Base-by-base conservation (phyloP, 2,888 invertebrate genomes). In the Cartodere bifasciata region DNA sequence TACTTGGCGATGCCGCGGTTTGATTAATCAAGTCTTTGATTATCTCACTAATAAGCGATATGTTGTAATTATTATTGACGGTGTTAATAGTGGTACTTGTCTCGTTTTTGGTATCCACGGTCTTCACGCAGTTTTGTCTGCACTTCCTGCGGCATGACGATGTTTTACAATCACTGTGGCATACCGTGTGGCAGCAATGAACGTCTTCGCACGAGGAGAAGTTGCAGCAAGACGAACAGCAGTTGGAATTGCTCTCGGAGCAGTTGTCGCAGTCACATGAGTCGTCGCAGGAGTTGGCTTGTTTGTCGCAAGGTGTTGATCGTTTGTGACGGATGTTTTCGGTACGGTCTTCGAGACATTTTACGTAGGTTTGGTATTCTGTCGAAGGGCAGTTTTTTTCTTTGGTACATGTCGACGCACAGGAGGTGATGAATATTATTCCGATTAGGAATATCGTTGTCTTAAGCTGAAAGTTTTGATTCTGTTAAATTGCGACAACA, bases 141-240 rank as follows among this genome's bases (percentile, higher is more conserved):
- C 59, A 60, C 5, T 40, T 36, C 10, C 40, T 48, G 29, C 56
- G 46, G 34, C 59, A 60, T 2, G 44, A 35, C 4, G 48, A 45
- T 0, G 49, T 49, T 22, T 48, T 48, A 33, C 60, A 61, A 28
- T 53, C 48, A 2, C 48, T 45, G 23, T 57, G 52, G 32, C 60
- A 61, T 3, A 53, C 55, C 37, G 50, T 52, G 36, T 59, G 55
- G 36, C 60, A 61, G 31, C 60, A 61, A 21, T 52, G 49, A 22
- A 46, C 46, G 2, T 50, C 50, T n/a, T 38, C 39, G 36, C 57
- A 57, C 4, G 44, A 37, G 13, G 40, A 35, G 34, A 41, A 47
- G 31, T 44, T 39, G 14, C 39, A 38, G 32, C 48, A 48, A 40
- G 51, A 50, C 4, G 44, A 40, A 29, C 37, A 42, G 35, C 53